Evolutionary conservation across 2,797 vertebrate genomes (phyloP).

Genomic region (Borostomias antarcticus): DNA sequence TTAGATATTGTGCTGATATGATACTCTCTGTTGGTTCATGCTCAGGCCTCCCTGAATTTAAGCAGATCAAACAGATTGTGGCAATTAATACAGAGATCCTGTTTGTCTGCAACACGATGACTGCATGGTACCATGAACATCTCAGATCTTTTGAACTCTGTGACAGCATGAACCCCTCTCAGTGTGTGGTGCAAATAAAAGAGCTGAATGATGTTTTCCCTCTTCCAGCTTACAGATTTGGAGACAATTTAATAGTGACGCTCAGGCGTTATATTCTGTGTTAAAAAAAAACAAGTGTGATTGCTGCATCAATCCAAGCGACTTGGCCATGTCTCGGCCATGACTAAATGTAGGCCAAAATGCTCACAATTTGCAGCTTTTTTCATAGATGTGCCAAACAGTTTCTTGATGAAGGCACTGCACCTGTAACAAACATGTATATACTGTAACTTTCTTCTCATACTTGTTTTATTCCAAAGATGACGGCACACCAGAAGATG

Average conservation of each 20-base stretch:
- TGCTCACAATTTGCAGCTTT: no score
- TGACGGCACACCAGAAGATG: conserved; percentile 11
- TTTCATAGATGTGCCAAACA: no score
- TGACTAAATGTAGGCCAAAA: no score
- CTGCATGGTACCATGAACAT: conserved; percentile 33
- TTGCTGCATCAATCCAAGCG: conserved; percentile 10
- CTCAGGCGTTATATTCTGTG: conserved; percentile 9
- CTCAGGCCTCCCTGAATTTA: conserved; percentile 21
- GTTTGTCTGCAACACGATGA: conserved; percentile 30
- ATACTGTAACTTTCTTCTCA: no score
- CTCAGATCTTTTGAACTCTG: conserved; percentile 26
- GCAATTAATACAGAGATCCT: conserved; percentile 27
- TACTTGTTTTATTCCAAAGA: conserved; percentile 5
- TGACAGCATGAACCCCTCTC: conserved; percentile 11
- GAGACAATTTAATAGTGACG: conserved; percentile 13
- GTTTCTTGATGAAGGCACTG: no score
- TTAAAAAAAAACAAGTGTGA: background rate
- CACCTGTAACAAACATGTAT: no score
- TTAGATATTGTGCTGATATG: conserved; percentile 29
- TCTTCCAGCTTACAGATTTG: conserved; percentile 30
- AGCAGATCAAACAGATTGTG: conserved; percentile 20
- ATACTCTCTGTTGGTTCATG: conserved; percentile 22
- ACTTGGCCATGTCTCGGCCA: background rate
- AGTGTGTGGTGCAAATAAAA: conserved; percentile 24
- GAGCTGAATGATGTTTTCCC: conserved; percentile 39